Evolutionary conservation across 2,113 vertebrate genomes (phyloP).

Genomic region (Hippoglossus stenolepis): DNA sequence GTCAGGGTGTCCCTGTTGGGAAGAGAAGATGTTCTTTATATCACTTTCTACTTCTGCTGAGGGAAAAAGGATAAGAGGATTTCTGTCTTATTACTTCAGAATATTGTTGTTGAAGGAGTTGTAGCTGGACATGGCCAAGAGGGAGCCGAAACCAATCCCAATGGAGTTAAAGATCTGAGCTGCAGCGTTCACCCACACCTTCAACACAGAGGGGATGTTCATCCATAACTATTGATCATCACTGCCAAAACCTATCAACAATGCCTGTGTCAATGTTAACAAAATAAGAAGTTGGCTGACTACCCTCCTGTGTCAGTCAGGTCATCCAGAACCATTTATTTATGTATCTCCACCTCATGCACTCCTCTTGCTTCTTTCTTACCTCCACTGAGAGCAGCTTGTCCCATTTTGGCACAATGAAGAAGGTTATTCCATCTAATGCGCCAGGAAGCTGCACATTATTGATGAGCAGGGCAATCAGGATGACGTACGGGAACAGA

Average conservation of each 20-base stretch:
- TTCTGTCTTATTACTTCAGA: conserved; percentile 73
- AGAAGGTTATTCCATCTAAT: conserved; percentile 78
- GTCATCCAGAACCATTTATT: neutral
- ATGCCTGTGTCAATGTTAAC: too few species aligned
- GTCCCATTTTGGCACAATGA: conserved; percentile 81
- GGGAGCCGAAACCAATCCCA: conserved; percentile 82
- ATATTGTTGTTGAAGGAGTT: conserved; percentile 84
- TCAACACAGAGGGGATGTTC: conserved; percentile 16
- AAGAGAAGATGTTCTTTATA: conserved; percentile 1
- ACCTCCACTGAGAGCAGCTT: conserved; percentile 80
- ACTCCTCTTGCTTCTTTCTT: neutral
- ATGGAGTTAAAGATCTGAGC: conserved; percentile 86
- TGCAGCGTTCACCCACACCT: conserved; percentile 86
- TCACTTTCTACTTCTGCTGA: neutral
- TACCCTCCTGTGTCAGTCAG: neutral
- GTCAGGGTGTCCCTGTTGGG: conserved; percentile 79
- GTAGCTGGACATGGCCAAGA: conserved; percentile 85
- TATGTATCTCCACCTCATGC: neutral
- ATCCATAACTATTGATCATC: neutral
- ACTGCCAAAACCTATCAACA: neutral
- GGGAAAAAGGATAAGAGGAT: neutral
- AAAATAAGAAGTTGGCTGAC: neutral
- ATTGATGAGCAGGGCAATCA: conserved; percentile 82
- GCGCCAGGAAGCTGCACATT: conserved; percentile 84
- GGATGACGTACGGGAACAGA: conserved; percentile 82